Percentiles rank a stretch among this genome's conserved stretches.
phyloP scores from a whole-genome alignment of 1,140 invertebrate genomes.

The Metaphire vulgaris region DNA sequence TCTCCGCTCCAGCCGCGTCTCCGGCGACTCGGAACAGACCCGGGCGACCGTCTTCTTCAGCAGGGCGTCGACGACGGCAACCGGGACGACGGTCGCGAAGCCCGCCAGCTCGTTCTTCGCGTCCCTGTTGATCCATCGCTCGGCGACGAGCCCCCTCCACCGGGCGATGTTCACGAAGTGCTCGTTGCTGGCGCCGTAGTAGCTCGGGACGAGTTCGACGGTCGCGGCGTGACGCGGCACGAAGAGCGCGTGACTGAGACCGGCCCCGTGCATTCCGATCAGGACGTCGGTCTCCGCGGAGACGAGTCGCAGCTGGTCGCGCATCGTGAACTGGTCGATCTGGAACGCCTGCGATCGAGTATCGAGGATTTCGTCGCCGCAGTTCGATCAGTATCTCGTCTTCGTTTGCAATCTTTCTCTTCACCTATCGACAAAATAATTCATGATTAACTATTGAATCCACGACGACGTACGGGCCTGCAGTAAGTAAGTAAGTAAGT shows the following conservation, averaged over 20 bases:
- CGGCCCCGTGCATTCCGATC: constrained; percentile 94
- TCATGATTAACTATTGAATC: too few species aligned
- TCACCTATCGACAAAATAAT: too few species aligned
- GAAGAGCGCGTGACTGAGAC: constrained; percentile 88
- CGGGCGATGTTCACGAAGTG: constrained; percentile 43
- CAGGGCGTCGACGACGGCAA: not conserved
- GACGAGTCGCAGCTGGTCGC: constrained; percentile 38
- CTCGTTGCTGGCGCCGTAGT: constrained; percentile 35
- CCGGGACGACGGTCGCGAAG: not conserved
- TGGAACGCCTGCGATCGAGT: constrained; percentile 36
- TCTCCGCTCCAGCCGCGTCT: not conserved
- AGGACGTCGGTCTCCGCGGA: constrained; percentile 73
- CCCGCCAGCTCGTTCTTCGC: not conserved
- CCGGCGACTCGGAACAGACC: not conserved
- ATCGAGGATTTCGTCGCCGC: not conserved
- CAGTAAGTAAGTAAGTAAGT: too few species aligned
- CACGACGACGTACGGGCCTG: too few species aligned
- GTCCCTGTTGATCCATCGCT: constrained; percentile 38
- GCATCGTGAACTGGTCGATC: constrained; percentile 38
- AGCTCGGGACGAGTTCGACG: constrained; percentile 73
- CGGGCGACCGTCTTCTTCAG: not conserved
- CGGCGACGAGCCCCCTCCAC: constrained; percentile 42
- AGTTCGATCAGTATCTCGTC: constrained; percentile 33
- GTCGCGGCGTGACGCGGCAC: constrained; percentile 87
- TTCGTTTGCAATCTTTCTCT: constrained; percentile 43